Evolutionary conservation across 1,140 invertebrate species (phyloP).

Genomic region (Caerostris extrusa): DNA sequence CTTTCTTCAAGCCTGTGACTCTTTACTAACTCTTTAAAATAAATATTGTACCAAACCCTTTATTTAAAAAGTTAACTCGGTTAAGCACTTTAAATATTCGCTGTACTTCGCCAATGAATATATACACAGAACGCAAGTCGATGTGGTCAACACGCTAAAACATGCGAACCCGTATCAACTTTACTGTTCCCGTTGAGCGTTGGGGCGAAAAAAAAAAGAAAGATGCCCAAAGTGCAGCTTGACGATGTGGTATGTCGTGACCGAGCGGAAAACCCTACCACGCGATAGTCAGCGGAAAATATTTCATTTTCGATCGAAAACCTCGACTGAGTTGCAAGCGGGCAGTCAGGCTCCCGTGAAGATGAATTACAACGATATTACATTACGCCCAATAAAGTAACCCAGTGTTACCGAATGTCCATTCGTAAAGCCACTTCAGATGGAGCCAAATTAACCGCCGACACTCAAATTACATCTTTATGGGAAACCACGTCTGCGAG

Average conservation of each 20-base stretch:
- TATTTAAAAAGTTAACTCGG: too few relatives aligned
- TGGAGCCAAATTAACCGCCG: neutral
- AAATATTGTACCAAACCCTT: too few relatives aligned
- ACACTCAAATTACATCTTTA: slow-evolving; percentile 15
- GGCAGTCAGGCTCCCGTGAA: neutral
- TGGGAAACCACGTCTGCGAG: neutral
- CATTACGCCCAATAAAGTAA: neutral
- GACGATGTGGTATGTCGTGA: neutral
- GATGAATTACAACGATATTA: neutral
- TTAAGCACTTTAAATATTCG: too few relatives aligned
- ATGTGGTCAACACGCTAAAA: too few relatives aligned
- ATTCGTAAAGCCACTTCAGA: slow-evolving; percentile 14
- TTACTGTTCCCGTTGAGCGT: too few relatives aligned
- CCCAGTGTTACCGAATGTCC: neutral
- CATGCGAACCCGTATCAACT: too few relatives aligned
- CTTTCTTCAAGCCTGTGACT: too few relatives aligned
- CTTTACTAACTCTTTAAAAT: too few relatives aligned
- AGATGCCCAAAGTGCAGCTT: too few relatives aligned
- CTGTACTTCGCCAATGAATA: too few relatives aligned
- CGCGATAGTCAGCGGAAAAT: neutral
- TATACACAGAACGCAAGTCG: too few relatives aligned
- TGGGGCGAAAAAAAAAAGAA: too few relatives aligned
- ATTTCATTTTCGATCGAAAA: neutral
- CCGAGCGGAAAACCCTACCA: neutral
- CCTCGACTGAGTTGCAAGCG: neutral